These are phyloP conservation scores for Pomacea maculata DNA, from an alignment of 1,140 invertebrate species.

Conservation along the genomic window DNA sequence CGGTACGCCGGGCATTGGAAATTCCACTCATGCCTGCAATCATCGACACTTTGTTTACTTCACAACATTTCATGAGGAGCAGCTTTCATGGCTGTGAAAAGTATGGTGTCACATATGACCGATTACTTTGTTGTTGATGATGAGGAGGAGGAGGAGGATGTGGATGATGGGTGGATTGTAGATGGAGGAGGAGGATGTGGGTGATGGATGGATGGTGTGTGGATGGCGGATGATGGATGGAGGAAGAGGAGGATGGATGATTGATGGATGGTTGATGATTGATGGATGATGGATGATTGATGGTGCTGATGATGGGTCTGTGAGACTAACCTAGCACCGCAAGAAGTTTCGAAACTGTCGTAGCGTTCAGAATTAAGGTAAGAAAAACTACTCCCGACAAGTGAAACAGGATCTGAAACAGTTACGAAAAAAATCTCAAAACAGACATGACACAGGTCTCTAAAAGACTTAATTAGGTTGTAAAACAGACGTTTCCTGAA, in stretches of 20 bases:
- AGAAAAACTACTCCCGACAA: slow-evolving; percentile 65
- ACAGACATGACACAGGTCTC: background rate
- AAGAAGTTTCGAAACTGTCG: slow-evolving; percentile 61
- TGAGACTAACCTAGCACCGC: slow-evolving; percentile 56
- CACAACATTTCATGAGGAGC: too few relatives aligned
- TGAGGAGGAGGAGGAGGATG: background rate
- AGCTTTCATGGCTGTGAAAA: background rate
- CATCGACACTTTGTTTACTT: background rate
- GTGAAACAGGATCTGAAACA: slow-evolving; percentile 63
- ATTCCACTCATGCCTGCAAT: slow-evolving; percentile 62
- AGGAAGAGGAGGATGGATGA: too few relatives aligned
- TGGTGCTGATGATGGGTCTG: background rate
- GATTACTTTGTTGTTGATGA: too few relatives aligned
- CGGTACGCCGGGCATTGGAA: slow-evolving; percentile 57
- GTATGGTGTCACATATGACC: too few relatives aligned
- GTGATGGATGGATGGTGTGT: background rate
- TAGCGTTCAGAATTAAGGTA: slow-evolving; percentile 65
- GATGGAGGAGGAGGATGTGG: background rate
- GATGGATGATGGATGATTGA: background rate
- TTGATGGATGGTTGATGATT: background rate
- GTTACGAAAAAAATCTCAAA: slow-evolving; percentile 1
- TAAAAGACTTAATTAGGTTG: background rate
- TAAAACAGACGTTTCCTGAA: background rate
- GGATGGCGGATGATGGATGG: too few relatives aligned
- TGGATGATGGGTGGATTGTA: background rate